Conservation (phyloP, 1,140 invertebrate genomes). For the Chelonus insularis region DNA sequence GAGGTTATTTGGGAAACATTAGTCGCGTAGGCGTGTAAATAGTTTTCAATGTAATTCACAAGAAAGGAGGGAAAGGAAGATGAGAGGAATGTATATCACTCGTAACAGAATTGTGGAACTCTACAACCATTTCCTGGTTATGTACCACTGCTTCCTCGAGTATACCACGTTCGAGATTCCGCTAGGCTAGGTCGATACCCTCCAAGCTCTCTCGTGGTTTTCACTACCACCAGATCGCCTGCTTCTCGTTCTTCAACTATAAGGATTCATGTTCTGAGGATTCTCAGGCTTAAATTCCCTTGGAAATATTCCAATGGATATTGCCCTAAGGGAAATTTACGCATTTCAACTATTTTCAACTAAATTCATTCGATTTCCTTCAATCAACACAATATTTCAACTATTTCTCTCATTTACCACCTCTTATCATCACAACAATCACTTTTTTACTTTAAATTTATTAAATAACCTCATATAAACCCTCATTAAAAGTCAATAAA, state of each 20-base stretch:
- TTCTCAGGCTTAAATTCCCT: not conserved
- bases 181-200: conserved; percentile 23
- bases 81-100: conserved; percentile 7
- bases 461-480: no score
- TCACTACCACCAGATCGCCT: conserved; percentile 5
- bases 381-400: no score
- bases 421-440: no score
- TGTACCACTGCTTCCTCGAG: not conserved
- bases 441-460: no score
- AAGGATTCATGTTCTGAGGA: conserved; percentile 9
- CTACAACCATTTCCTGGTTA: conserved; percentile 19
- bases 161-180: conserved; percentile 15
- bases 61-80: not conserved
- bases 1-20: no score
- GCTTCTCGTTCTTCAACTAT: conserved; percentile 1
- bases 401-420: no score
- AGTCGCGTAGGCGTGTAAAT: no score
- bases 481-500: no score
- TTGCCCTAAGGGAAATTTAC: not conserved
- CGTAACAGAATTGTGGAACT: conserved; percentile 11
- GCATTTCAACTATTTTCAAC: not conserved
- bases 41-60: not conserved
- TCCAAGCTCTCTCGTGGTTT: conserved; percentile 19
- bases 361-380: no score
- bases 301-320: not conserved